phyloP scores from a whole-genome alignment of 2,113 vertebrate genomes.

The Herpailurus yagouaroundi region DNA sequence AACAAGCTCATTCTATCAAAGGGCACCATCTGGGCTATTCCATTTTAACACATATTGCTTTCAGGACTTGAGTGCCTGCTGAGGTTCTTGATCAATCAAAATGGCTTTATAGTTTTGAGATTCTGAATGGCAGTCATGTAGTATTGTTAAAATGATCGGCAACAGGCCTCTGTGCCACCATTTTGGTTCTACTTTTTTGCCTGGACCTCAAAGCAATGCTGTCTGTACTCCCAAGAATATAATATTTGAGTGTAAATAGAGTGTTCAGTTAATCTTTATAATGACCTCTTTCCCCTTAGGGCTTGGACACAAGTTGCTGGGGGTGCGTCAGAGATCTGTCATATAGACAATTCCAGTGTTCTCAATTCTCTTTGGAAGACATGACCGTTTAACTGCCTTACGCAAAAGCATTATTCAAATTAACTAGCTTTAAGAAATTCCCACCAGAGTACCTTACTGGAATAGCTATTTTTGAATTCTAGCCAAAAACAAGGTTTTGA shows the following conservation, averaged over 20 bases:
- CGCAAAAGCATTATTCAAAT: neutral
- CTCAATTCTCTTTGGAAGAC: neutral
- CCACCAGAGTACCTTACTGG: neutral
- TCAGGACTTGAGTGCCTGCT: neutral
- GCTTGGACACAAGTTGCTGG: neutral
- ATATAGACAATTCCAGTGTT: neutral
- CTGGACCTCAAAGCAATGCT: neutral
- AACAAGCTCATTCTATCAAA: neutral
- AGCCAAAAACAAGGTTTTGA: neutral
- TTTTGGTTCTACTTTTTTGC: neutral
- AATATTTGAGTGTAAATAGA: neutral
- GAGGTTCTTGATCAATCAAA: neutral
- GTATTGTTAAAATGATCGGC: neutral
- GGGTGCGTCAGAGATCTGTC: fast-evolving
- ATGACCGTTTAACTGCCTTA: neutral
- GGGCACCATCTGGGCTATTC: fast-evolving
- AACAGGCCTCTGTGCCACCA: fast-evolving
- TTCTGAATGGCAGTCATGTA: neutral
- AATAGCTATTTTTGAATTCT: neutral
- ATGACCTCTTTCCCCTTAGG: neutral
- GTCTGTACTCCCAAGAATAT: neutral
- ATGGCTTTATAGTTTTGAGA: neutral
- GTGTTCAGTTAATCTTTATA: neutral
- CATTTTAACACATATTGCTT: neutral
- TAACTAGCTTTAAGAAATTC: neutral